A percentile compares a stretch with the other conserved stretches of the same genome.
These are phyloP conservation scores for Petromus typicus DNA, from an alignment of 2,113 vertebrate species.

Conservation along the genomic window DNA sequence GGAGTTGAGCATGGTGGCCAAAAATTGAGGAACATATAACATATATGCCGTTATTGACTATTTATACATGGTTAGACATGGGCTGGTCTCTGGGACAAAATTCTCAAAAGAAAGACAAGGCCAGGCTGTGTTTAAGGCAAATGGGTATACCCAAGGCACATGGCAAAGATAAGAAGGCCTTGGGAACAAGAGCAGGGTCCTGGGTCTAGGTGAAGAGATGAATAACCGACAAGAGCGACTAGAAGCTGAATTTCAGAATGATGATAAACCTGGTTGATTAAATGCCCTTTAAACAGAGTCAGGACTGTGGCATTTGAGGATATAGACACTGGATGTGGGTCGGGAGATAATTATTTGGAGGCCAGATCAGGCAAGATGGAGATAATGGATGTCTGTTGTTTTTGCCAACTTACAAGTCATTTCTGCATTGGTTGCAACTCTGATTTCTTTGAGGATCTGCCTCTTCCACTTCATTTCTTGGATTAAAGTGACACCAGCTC, in stretches of 20 bases:
- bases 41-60: background rate
- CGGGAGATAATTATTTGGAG: background rate
- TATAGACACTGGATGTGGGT: background rate
- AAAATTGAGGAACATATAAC: background rate
- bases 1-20: background rate
- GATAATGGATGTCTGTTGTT: background rate
- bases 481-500: background rate
- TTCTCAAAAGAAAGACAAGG: background rate
- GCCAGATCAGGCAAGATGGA: too few relatives aligned
- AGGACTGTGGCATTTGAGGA: background rate
- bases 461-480: background rate
- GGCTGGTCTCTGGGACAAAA: background rate
- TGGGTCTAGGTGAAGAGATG: background rate
- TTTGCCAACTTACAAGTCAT: background rate
- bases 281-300: background rate
- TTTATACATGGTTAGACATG: background rate
- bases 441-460: background rate
- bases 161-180: background rate
- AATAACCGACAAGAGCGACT: background rate
- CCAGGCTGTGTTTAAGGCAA: background rate
- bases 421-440: background rate
- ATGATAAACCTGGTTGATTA: background rate
- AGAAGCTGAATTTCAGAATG: background rate
- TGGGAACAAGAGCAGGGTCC: background rate
- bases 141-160: background rate